Base-by-base conservation (phyloP, 2,797 vertebrate species). In the Coreius guichenoti region DNA sequence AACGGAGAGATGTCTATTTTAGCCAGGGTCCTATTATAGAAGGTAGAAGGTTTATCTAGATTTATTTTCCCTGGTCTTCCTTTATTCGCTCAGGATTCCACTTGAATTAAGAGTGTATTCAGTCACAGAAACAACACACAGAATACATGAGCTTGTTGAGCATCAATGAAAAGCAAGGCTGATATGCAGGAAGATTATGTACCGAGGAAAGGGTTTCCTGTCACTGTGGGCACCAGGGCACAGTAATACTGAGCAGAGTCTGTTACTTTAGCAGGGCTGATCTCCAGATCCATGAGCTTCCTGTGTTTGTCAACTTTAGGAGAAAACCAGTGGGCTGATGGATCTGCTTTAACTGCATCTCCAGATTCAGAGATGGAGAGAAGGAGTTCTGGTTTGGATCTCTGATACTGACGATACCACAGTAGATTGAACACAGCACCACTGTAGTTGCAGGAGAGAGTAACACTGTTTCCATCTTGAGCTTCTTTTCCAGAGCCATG, bases 161-260 rank as follows among this genome's bases (percentile, higher is more conserved):
- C n/a, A n/a, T n/a, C n/a, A n/a, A n/a, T n/a, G n/a, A n/a, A n/a
- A n/a, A n/a, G n/a, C n/a, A n/a, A n/a, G n/a, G n/a, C n/a, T n/a
- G n/a, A n/a, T n/a, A n/a, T n/a, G n/a, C n/a, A n/a, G n/a, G n/a
- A n/a, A 45, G 80, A n/a, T n/a, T n/a, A n/a, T n/a, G n/a, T n/a
- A n/a, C n/a, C n/a, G n/a, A n/a, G n/a, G n/a, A 11, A n/a, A 61
- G 23, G 2, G 29, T 79, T 73, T 89, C 43, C 69, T 86, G 70
- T 86, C 49, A 84, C 88, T 87, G 88, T 87, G 86, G 80, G 56
- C 54, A 0, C 0, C 76, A 89, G 54, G 33, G 84, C 86, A 82
- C 88, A 87, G 78, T 87, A 86, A 56, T 86, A 85, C 13, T 75
- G 14, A 29, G 76, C 87, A 83, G 74, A 76, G 81, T 87, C 84